Base-by-base conservation (phyloP, 2,797 vertebrate species). In the Aulostomus chinensis region DNA sequence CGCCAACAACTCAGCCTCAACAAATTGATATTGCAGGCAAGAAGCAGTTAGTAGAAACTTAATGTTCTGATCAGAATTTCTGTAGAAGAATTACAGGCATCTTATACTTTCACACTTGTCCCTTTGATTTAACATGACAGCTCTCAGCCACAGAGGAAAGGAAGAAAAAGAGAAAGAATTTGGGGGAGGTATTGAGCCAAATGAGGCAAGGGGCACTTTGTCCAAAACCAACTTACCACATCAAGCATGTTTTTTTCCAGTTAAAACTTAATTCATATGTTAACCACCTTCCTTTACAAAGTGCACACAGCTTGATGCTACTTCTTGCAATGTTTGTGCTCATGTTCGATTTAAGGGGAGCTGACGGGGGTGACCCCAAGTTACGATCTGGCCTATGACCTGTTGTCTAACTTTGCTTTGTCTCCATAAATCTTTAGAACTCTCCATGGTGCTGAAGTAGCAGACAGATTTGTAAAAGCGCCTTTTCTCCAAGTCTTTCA, bases 171-270 rank as follows among this genome's bases (percentile, higher is more conserved):
- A 46, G 35, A 49, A 54, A 68, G 45, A 53, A 59, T 63, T 7
- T 7, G 46, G 63, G 58, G 68, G 73, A 78, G 78, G 74, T 79
- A 80, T 70, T 71, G 54, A 85, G 85, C 82, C 86, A 87, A 86
- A 87, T 81, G 80, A 73, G 62, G 45, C 33, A 30, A 73, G 67
- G 69, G 61, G 76, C 66, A 66, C 56, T 62, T 43, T 49, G 58
- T 86, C 78, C 74, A 84, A 81, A 83, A 71, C 47, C 75, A 74
- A 73, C 86, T 84, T 75, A 79, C 82, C 78, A n/a, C 76, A 80
- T 68, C 22, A 62, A 83, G 69, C 77, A n/a, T n/a, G n/a, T n/a
- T n/a, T 73, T 84, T 81, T 65, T 62, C 74, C 62, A 40, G 73
- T 78, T 80, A 61, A 54, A 26, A 36, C n/a, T n/a, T n/a, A n/a